Base-by-base conservation (phyloP, 2,888 invertebrate genomes). In the Melieria omissa region DNA sequence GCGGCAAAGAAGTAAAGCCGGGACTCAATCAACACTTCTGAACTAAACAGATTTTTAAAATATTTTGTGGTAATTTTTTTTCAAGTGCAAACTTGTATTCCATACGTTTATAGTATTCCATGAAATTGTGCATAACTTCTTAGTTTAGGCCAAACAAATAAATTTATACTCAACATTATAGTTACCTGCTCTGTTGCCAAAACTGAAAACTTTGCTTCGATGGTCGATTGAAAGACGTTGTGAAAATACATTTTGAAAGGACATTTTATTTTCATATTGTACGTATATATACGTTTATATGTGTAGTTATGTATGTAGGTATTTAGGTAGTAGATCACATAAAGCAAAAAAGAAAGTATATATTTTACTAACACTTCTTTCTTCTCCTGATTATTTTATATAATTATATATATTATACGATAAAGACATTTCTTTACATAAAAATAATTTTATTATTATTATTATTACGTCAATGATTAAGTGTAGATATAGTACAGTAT, bases 321-420 rank as follows among this genome's bases (percentile, higher is more conserved):
- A 72, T 70, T 71, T 75, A 71, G 67, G 73, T 67, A 77, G 67
- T 75, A 84, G 84, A 83, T 83, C 84, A 83, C 84, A 80, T 79
- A 80, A 80, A 80, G 80, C 80, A 83, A 83, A 82, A 72, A 76
- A 83, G 81, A 83, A 81, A 81, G 76, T 65, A 55, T 55, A 72
- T 64, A 72, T 76, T 76, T 76, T 70, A 71, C 77, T 76, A 80
- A 73, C 62, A 49, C 47, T 41, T 14, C 42, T 63, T 58, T 41
- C 41, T 63, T 63, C 57, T 63, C 14, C 9, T 16, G 58, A 14
- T 29, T 58, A 58, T 29, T 14, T 58, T 16, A 44, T 44, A 45
- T 44, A 10, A 42, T 61, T 5, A n/a, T 61, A n/a, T 61, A 46
- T 71, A 70, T 60, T 49, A n/a, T 65, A 70, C 46, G 41, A 55